Conservation (phyloP, 2,888 invertebrate genomes). For the Danaus chrysippus region DNA sequence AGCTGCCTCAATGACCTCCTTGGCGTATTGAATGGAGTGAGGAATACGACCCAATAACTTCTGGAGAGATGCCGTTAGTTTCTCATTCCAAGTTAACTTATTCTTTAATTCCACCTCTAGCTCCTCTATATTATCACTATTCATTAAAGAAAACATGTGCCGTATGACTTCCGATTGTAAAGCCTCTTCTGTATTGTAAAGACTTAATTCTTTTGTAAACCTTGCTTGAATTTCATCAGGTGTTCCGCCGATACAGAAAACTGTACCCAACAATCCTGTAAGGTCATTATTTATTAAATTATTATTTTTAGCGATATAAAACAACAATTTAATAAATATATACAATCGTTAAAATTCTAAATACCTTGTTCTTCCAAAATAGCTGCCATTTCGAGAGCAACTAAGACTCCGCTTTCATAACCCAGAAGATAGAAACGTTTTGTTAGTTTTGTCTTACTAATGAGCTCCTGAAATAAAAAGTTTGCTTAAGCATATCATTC, state of each 20-base stretch:
- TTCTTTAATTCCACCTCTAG: constrained; percentile 28
- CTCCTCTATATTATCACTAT: constrained; percentile 23
- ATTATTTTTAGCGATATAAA: not conserved
- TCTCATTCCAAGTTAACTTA: constrained; percentile 41
- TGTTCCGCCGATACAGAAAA: constrained; percentile 50
- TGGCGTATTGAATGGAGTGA: constrained; percentile 52
- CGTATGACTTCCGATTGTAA: constrained; percentile 46
- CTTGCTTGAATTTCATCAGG: constrained; percentile 43
- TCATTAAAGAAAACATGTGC: constrained; percentile 51
- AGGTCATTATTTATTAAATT: constrained; percentile 3
- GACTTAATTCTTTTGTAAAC: constrained; percentile 40
- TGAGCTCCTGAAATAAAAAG: constrained; percentile 30
- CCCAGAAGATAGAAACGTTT: constrained; percentile 42
- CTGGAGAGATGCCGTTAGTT: constrained; percentile 41
- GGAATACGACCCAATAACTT: constrained; percentile 44
- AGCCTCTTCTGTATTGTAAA: constrained; percentile 38
- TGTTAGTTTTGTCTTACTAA: constrained; percentile 32
- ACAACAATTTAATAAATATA: constrained; percentile 9
- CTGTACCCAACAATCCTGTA: constrained; percentile 48
- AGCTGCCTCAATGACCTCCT: constrained; percentile 43
- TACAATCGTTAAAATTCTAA: not conserved
- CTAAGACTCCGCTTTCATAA: constrained; percentile 42
- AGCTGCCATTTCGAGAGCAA: constrained; percentile 43
- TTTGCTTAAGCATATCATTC: not conserved
- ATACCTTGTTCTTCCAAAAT: constrained; percentile 44